A percentile compares a stretch with the other conserved stretches of the same genome.
phyloP scores from a whole-genome alignment of 2,113 vertebrate species.

The Chauna torquata region DNA sequence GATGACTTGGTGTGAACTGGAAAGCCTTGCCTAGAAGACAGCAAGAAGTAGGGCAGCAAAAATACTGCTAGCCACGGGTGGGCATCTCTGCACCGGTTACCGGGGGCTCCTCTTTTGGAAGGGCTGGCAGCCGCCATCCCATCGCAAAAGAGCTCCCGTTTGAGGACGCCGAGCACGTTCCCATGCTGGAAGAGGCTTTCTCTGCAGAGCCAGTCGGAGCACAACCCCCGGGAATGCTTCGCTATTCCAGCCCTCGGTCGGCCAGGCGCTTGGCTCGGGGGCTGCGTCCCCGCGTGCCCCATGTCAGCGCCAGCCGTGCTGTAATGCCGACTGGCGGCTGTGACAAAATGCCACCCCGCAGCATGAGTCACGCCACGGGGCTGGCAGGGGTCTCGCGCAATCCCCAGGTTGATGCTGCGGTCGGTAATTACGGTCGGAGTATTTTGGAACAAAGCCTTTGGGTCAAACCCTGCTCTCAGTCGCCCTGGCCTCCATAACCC shows the following conservation, averaged over 20 bases:
- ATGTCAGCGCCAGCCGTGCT: neutral
- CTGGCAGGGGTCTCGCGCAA: neutral
- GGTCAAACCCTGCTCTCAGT: conserved; percentile 5
- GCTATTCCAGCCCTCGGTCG: neutral
- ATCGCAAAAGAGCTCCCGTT: neutral
- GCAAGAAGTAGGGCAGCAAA: neutral
- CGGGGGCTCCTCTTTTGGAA: neutral
- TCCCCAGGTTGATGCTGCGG: neutral
- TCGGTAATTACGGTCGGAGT: neutral
- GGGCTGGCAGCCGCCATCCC: neutral
- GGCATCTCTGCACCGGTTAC: neutral
- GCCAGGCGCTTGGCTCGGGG: neutral
- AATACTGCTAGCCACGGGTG: fast-evolving
- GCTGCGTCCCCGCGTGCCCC: neutral
- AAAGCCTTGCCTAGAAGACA: neutral
- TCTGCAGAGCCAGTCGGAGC: neutral
- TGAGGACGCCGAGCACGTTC: neutral
- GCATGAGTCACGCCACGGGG: neutral
- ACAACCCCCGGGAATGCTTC: fast-evolving
- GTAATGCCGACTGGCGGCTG: neutral
- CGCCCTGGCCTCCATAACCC: neutral
- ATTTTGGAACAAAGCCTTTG: neutral
- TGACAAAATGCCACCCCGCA: neutral
- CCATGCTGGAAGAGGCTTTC: neutral
- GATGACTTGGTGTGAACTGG: neutral